Percentiles rank a stretch among this genome's conserved stretches.
These are phyloP conservation scores for Drosophila greeni DNA, from an alignment of 2,888 invertebrate species.

Conservation along the genomic window DNA sequence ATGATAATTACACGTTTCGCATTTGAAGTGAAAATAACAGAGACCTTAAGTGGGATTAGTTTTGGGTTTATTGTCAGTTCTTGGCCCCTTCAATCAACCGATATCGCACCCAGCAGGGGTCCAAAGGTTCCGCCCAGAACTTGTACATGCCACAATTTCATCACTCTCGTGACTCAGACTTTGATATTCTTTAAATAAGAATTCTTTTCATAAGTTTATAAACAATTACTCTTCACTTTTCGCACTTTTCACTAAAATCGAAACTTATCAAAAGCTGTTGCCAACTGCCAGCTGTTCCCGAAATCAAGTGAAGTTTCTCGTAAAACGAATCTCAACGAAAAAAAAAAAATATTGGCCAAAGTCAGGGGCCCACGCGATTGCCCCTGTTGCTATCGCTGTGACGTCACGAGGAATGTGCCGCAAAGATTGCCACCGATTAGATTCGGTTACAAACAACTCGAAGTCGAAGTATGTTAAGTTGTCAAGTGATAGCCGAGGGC, in stretches of 20 bases:
- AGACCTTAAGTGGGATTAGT: slow-evolving; percentile 28
- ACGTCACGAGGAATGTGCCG: slow-evolving; percentile 58
- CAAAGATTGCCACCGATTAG: slow-evolving; percentile 54
- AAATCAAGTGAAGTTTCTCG: slow-evolving; percentile 14
- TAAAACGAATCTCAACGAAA: slow-evolving; percentile 1
- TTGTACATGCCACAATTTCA: slow-evolving; percentile 14
- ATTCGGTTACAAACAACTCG: slow-evolving; percentile 48
- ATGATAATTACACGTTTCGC: slow-evolving; percentile 28
- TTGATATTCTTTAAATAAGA: background rate
- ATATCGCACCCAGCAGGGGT: slow-evolving; percentile 1
- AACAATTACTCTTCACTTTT: slow-evolving; percentile 33
- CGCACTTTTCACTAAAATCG: too few relatives aligned
- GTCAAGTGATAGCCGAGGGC: slow-evolving; percentile 54
- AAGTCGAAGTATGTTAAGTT: slow-evolving; percentile 47
- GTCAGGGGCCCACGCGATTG: slow-evolving; percentile 30
- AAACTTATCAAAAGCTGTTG: slow-evolving; percentile 48
- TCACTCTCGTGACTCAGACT: slow-evolving; percentile 14
- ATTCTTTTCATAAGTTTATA: slow-evolving; percentile 8
- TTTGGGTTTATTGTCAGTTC: background rate
- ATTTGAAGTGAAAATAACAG: slow-evolving; percentile 31
- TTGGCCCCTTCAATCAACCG: slow-evolving; percentile 9
- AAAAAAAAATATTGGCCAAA: slow-evolving; percentile 18
- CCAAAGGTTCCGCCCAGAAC: slow-evolving; percentile 15
- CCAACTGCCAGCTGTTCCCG: slow-evolving; percentile 32
- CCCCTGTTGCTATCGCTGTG: slow-evolving; percentile 53